These are phyloP conservation scores for Zapus hudsonius DNA, from an alignment of 2,113 vertebrate genomes.

Conservation along the genomic window DNA sequence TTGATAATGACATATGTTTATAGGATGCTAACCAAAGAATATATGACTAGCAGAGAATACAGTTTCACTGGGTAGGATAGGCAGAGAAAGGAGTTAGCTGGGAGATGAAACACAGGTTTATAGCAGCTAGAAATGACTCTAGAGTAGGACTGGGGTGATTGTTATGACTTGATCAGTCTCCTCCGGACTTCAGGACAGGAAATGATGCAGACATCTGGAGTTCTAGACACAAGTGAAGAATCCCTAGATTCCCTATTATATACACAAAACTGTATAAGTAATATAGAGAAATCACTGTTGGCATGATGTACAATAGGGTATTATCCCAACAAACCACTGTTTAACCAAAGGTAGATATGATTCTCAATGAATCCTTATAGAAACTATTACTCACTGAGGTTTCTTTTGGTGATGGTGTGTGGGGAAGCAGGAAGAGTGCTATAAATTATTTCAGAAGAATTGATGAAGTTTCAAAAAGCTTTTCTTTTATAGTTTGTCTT, in stretches of 20 bases:
- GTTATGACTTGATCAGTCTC: slow-evolving; percentile 14
- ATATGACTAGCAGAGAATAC: neutral
- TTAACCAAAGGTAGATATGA: slow-evolving; percentile 51
- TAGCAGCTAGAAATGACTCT: neutral
- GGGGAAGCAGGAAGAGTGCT: neutral
- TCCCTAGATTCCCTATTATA: slow-evolving; percentile 1
- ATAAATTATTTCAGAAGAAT: slow-evolving; percentile 40
- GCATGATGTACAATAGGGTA: neutral
- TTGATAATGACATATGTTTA: slow-evolving; percentile 33
- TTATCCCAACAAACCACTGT: slow-evolving; percentile 14
- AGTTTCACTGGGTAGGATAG: neutral
- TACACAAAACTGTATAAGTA: slow-evolving; percentile 34
- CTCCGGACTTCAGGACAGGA: neutral
- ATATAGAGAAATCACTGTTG: slow-evolving; percentile 6
- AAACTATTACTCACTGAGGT: slow-evolving; percentile 22
- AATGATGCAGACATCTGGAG: neutral
- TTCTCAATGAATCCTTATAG: slow-evolving; percentile 15
- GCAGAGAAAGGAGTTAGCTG: neutral
- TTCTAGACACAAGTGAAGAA: neutral
- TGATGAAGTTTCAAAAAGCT: neutral
- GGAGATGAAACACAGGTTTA: slow-evolving; percentile 2
- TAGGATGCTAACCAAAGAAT: slow-evolving; percentile 47
- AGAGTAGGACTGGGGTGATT: neutral
- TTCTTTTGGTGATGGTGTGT: neutral
- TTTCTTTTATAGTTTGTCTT: slow-evolving; percentile 33